Percentiles rank a stretch among this genome's conserved stretches.
Conservation (phyloP, 2,113 vertebrate species). For the Nothoprocta perdicaria region DNA sequence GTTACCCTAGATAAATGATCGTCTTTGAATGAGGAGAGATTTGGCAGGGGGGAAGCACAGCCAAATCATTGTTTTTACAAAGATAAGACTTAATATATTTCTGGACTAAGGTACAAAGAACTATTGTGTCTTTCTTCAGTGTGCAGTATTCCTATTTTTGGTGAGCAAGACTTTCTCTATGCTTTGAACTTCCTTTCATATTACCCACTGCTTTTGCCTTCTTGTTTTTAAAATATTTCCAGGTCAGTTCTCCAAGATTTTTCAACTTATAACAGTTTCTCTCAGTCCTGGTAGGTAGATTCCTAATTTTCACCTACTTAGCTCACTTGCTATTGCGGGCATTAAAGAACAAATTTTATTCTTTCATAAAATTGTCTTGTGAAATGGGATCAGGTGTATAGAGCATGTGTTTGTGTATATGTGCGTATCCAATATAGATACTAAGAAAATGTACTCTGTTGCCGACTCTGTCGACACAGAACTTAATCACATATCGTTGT, state of each 20-base stretch:
- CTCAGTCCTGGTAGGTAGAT: neutral
- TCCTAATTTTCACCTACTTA: neutral
- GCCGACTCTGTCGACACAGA: neutral
- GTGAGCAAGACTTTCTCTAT: neutral
- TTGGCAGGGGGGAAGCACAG: neutral
- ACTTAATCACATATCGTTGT: slow-evolving; percentile 32
- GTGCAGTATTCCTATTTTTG: neutral
- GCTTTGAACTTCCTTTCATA: neutral
- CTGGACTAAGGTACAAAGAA: neutral
- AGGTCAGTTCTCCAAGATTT: neutral
- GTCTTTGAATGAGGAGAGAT: neutral
- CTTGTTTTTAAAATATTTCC: neutral
- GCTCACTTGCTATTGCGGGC: neutral
- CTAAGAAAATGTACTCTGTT: neutral
- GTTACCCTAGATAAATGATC: neutral
- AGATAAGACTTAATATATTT: neutral
- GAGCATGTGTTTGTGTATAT: neutral
- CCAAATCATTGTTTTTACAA: neutral
- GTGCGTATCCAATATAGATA: neutral
- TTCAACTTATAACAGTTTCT: neutral
- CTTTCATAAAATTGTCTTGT: neutral
- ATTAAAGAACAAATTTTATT: neutral
- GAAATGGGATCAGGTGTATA: rapidly evolving
- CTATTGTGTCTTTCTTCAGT: neutral
- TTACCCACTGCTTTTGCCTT: neutral